Evolutionary conservation across 2,113 vertebrate species (phyloP), one percentile per base, ranked within the genome.

Genomic region (Meriones unguiculatus): DNA sequence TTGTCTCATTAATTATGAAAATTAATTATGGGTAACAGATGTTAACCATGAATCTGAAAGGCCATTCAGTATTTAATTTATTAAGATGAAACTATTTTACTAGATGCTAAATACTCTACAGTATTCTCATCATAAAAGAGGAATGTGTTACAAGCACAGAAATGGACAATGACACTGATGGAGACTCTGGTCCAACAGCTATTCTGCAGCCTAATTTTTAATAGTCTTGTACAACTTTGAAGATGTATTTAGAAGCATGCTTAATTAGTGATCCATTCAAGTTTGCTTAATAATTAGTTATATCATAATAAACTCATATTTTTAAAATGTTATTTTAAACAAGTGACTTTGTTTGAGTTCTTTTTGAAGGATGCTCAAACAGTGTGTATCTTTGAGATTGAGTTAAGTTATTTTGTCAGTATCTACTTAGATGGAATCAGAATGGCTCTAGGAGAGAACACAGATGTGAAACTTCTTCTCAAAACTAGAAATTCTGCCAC

Each of bases 21-120:
- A 92, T 95, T 96, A 95, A 94, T 92, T 62, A 89, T 38, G 24
- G 30, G 41, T 90, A 95, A 94, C 90, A 96, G 88, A 95, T 96
- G 91, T 94, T 96, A 93, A 95, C 72, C 38, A 85, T 52, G 28
- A 91, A 59, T 87, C 38, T 69, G n/a, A 97, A 94, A 94, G 89
- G 73, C 46, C 41, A 93, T 46, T 97, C 41, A 64, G 41, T 15
- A 92, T 86, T 94, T 90, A 91, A 86, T 91, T 93, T 86, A 73
- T 87, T 93, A 76, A 96, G 81, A 92, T 38, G 35, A 94, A 94
- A 46, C 20, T 80, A n/a, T 95, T 84, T 80, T 88, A 75, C 75
- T 73, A 72, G 88, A 97, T 77, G 70, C 15, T 76, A 87, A 80
- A 94, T 96, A 57, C 30, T 90, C 82, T 77, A 54, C 30, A 38